phyloP scores from a whole-genome alignment of 1,140 invertebrate genomes.

The Pseudoatta argentina region DNA sequence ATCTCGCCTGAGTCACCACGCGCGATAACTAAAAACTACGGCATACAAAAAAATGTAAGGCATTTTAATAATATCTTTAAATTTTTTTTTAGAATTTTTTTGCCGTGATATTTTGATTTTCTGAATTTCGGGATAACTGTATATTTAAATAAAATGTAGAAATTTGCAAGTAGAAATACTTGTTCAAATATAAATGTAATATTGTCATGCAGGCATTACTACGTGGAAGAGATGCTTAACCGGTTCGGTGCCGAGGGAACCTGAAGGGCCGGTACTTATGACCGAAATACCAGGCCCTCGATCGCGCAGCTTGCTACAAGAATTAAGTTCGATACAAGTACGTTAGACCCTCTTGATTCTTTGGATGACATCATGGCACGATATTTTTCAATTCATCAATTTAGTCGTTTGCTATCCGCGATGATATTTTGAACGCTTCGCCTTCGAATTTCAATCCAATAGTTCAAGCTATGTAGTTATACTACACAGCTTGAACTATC shows the following conservation, averaged over 20 bases:
- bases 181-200: slow-evolving; percentile 15
- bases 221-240: slow-evolving; percentile 72
- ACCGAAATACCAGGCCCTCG: slow-evolving; percentile 91
- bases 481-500: too few species aligned
- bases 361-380: not conserved
- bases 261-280: slow-evolving; percentile 86
- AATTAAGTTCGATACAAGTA: slow-evolving; percentile 88
- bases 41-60: too few species aligned
- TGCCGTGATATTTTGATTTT: too few species aligned
- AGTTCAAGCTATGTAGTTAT: not conserved
- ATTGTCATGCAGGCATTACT: slow-evolving; percentile 42
- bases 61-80: too few species aligned
- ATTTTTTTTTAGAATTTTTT: too few species aligned
- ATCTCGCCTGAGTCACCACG: too few species aligned
- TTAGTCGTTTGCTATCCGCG: not conserved
- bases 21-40: too few species aligned
- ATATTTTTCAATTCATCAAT: slow-evolving; percentile 20
- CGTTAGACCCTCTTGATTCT: slow-evolving; percentile 1
- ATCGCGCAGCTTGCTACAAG: slow-evolving; percentile 87
- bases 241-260: slow-evolving; percentile 85
- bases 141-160: not conserved
- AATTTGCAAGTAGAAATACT: not conserved
- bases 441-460: not conserved
- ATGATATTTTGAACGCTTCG: not conserved
- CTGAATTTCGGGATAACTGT: too few species aligned